Evolutionary conservation across 1,140 invertebrate species (phyloP), one percentile per base, ranked within the genome.

Genomic region (Meloidogyne exigua): DNA sequence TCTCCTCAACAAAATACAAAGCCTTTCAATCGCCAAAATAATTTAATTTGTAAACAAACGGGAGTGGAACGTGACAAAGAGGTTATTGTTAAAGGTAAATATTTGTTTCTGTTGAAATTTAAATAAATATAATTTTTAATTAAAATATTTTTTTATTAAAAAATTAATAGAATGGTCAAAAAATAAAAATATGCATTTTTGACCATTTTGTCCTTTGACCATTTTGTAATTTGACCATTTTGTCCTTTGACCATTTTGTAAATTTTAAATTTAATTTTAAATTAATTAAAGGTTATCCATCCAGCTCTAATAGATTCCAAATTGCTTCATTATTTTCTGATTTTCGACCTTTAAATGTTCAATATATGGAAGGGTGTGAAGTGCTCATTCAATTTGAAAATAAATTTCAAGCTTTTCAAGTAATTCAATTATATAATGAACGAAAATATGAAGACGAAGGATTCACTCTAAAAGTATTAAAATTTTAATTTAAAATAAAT

Each of bases 371-470:
- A 11, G 23, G 21, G 2, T 32, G 39, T 21, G 64, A 68, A 32
- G 63, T 75, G 7, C 13, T 76, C 15, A 32, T 78, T 21, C 65
- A 77, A 21, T 78, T 78, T 36, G 73, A 64, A 15, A 78, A 78
- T 63, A 77, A 78, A 36, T 78, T 68, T 21, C 76, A 78, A 23
- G 76, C 76, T 4, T 64, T 66, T 39, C 76, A 78, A 62, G 75
- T 69, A 4, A 65, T 75, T 49, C 12, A 36, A 18, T 23, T 66
- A 28, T 75, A 75, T 23, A 65, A 73, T 65, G 44, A 42, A 28
- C 57, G 32, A 36, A 28, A 28, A 28, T 69, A 69, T 65, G 68
- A 76, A 39, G 57, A 76, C 7, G 71, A 73, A 36, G 57, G 65
- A 18, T 73, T 73, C 21, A 73, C 10, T 63, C 36, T 73, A 65